phyloP scores from a whole-genome alignment of 2,888 invertebrate genomes.

The Chalcis sispes region DNA sequence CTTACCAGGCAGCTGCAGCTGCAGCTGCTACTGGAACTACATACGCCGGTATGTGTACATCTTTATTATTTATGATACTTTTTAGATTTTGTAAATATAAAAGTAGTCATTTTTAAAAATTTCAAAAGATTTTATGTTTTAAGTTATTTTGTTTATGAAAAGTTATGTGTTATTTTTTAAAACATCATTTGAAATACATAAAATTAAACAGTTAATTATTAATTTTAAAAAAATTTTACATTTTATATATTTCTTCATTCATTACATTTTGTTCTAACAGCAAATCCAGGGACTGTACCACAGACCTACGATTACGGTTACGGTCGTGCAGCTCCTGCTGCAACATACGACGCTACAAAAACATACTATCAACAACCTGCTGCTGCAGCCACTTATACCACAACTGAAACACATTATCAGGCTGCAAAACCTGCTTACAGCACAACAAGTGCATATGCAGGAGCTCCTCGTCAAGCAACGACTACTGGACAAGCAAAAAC shows the following conservation, averaged over 20 bases:
- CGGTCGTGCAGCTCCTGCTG: constrained; percentile 80
- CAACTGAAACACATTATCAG: constrained; percentile 81
- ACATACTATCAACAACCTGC: constrained; percentile 91
- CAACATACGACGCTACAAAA: constrained; percentile 89
- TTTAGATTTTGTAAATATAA: too few species aligned
- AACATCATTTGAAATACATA: too few species aligned
- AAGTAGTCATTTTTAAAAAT: too few species aligned
- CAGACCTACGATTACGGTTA: constrained; percentile 84
- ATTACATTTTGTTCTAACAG: constrained; percentile 67
- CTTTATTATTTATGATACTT: too few species aligned
- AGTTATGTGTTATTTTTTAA: too few species aligned
- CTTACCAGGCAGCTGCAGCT: constrained; percentile 85
- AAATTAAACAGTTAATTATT: neutral
- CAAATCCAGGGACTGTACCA: constrained; percentile 78
- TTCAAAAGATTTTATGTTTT: too few species aligned
- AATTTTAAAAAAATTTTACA: neutral
- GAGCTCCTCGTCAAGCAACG: constrained; percentile 77
- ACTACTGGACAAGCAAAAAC: constrained; percentile 77
- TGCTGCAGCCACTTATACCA: constrained; percentile 82
- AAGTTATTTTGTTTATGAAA: too few species aligned
- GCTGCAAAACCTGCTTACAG: constrained; percentile 84
- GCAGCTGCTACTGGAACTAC: constrained; percentile 87
- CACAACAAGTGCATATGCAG: constrained; percentile 84
- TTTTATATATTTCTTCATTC: too few species aligned
- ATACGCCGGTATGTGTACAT: constrained; percentile 79